A percentile compares a stretch with the other conserved stretches of the same genome.
Conservation (phyloP, 2,888 invertebrate species). For the Patella ulyssiponensis region DNA sequence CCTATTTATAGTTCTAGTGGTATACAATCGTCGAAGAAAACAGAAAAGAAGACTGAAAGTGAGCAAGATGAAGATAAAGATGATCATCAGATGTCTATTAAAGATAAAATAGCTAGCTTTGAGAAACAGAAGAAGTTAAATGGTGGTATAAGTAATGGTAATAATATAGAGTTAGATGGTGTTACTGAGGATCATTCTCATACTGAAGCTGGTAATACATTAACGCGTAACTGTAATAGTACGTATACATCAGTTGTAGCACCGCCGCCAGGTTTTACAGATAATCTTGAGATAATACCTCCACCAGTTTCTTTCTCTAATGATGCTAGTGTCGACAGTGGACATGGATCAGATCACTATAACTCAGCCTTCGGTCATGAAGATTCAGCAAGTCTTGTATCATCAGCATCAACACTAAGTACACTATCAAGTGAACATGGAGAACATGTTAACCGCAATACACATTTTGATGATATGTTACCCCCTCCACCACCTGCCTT, state of each 20-base stretch:
- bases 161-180: conserved; percentile 41
- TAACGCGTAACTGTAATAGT: conserved; percentile 20
- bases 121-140: conserved; percentile 36
- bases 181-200: conserved; percentile 52
- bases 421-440: conserved; percentile 64
- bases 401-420: conserved; percentile 64
- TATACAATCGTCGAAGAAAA: neutral
- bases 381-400: conserved; percentile 64
- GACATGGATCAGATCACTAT: conserved; percentile 33
- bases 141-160: conserved; percentile 36
- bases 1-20: neutral
- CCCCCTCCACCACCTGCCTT: conserved; percentile 60
- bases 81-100: conserved; percentile 39
- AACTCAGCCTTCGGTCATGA: conserved; percentile 51
- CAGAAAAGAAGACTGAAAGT: conserved; percentile 29
- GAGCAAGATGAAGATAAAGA: conserved; percentile 30
- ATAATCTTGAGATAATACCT: conserved; percentile 62
- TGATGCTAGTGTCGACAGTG: conserved; percentile 22
- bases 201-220: conserved; percentile 42
- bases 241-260: conserved; percentile 23
- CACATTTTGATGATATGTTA: conserved; percentile 52
- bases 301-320: conserved; percentile 56
- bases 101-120: conserved; percentile 45
- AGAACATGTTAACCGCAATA: conserved; percentile 39
- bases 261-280: conserved; percentile 56